Base-by-base conservation (phyloP, 2,113 vertebrate species). In the human (Homo sapiens) region DNA sequence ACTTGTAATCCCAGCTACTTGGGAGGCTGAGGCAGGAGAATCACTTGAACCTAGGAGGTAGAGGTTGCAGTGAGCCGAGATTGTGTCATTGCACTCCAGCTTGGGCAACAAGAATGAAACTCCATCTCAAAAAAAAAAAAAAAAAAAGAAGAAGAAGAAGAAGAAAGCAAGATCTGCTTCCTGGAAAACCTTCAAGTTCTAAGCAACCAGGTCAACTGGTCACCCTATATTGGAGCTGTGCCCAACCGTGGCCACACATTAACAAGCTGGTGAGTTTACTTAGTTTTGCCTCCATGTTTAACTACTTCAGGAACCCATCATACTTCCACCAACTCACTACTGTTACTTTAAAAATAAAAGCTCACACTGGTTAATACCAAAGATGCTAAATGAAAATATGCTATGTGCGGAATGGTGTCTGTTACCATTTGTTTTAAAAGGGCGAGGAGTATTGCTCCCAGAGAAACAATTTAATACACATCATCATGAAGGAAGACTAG, bases 281-380 rank as follows among this genome's bases (percentile, higher is more conserved):
- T 55, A 38, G 7, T 66, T 72, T 72, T 84, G 50, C 52, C 18
- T 91, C 50, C 38, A 40, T 38, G 30, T 61, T 89, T 70, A 64
- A 32, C 6, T 43, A 72, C 52, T 88, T 78, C 25, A 84, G 40
- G 35, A 70, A 72, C 45, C 38, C 32, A 79, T 16, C 30, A 78
- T 48, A 88, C 11, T 52, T 61, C 27, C 25, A 52, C 22, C 64
- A 90, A 90, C 40, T 86, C 55, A 43, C 38, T 52, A 4, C 8
- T 84, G 30, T 59, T 91, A 72, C 40, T 68, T 70, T 25, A 81
- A 35, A 80, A 93, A 72, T 18, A 93, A 83, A 86, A 72, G 50
- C 43, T 50, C 68, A 25, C 55, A 45, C 7, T 55, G 22, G 57
- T 68, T 88, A 72, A 23, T 81, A 90, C 30, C 30, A 13, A 81